Percentiles rank a stretch among this genome's conserved stretches.
Evolutionary conservation across 2,797 vertebrate species (phyloP).

Genomic region (Eulemur albifrons): DNA sequence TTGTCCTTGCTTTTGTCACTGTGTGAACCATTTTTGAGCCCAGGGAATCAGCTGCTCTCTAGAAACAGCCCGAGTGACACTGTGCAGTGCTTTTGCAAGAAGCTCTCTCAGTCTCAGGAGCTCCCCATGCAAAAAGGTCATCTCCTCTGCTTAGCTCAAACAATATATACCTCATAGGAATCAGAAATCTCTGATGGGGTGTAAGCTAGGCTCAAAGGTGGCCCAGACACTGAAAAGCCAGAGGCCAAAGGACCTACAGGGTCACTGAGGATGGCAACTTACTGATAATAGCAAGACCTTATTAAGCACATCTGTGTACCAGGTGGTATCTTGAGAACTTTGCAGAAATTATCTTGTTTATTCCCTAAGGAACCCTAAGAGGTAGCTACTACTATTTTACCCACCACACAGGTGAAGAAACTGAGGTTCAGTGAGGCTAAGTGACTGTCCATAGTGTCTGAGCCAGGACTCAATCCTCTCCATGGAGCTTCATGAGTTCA

Average conservation of each 20-base stretch:
- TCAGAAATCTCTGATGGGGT: not conserved
- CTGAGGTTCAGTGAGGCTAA: not conserved
- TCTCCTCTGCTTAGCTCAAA: not conserved
- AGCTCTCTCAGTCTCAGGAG: not conserved
- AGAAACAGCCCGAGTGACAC: not conserved
- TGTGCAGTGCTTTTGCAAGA: not conserved
- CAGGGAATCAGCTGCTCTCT: not conserved
- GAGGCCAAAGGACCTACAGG: not conserved
- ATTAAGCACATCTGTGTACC: not conserved
- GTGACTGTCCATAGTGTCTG: not conserved
- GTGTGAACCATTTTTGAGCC: not conserved
- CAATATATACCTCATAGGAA: not conserved
- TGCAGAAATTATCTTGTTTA: not conserved
- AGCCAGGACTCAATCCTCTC: not conserved
- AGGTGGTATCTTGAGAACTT: not conserved
- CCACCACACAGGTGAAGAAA: not conserved
- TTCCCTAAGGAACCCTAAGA: not conserved
- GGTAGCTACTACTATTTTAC: not conserved
- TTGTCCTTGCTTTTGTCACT: constrained; percentile 11
- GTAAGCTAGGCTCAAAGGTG: not conserved
- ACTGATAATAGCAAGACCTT: not conserved
- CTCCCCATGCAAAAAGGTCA: not conserved
- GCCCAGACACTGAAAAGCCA: not conserved
- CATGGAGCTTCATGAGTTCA: not conserved
- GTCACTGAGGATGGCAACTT: not conserved